Percentiles rank a stretch among this genome's conserved stretches.
Evolutionary conservation across 92 coral and sea anemone genomes (phyloP).

Genomic region (Actinernus sp.): DNA sequence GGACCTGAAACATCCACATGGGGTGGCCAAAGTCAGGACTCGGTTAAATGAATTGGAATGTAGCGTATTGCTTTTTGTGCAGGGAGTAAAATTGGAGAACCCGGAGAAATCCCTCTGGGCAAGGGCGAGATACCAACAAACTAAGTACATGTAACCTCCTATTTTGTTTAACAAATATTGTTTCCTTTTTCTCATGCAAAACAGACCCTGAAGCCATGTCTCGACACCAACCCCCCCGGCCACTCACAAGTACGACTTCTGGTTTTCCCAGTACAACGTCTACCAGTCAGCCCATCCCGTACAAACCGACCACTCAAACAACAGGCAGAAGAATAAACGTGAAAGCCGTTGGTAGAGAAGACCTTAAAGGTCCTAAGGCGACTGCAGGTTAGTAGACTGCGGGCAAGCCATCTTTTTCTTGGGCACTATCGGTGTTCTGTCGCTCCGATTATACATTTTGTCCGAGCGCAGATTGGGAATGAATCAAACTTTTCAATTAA

Average conservation of each 20-base stretch:
- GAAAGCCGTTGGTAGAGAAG: constrained; percentile 88
- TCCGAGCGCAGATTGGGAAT: too few relatives aligned
- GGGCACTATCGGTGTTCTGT: too few relatives aligned
- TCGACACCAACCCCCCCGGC: constrained; percentile 73
- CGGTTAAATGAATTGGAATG: too few relatives aligned
- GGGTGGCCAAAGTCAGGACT: too few relatives aligned
- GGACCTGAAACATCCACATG: too few relatives aligned
- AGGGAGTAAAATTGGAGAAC: too few relatives aligned
- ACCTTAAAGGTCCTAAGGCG: constrained; percentile 78
- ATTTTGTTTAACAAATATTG: not conserved
- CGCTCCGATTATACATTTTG: too few relatives aligned
- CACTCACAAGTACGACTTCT: constrained; percentile 34
- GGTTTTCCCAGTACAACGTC: not conserved
- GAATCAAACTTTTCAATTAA: too few relatives aligned
- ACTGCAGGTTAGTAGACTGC: constrained; percentile 62
- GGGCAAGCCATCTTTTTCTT: not conserved
- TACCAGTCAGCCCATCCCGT: constrained; percentile 49
- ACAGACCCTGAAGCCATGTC: constrained; percentile 76
- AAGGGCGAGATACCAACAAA: too few relatives aligned
- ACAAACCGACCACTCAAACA: constrained; percentile 38
- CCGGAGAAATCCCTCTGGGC: too few relatives aligned
- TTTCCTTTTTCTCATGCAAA: not conserved
- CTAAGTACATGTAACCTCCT: too few relatives aligned
- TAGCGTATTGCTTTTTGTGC: too few relatives aligned
- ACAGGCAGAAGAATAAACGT: constrained; percentile 74